These are phyloP conservation scores for Excalfactoria chinensis DNA, from an alignment of 2,113 vertebrate genomes.

Conservation along the genomic window DNA sequence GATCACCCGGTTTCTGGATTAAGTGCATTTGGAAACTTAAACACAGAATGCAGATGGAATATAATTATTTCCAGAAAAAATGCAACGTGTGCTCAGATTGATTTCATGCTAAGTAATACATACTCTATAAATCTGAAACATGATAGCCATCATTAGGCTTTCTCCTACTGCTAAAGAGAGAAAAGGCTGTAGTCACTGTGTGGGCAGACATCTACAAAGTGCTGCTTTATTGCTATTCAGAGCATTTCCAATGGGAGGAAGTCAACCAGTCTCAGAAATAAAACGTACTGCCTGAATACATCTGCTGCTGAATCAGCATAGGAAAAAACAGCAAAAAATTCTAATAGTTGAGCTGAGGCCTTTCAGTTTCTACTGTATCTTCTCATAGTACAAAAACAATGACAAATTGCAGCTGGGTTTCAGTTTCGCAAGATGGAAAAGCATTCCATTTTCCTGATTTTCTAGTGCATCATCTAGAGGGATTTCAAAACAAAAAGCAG, in stretches of 20 bases:
- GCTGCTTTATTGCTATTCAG: conserved; percentile 55
- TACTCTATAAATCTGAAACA: conserved; percentile 2
- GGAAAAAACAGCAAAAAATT: background rate
- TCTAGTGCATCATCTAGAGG: background rate
- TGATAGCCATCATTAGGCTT: conserved; percentile 42
- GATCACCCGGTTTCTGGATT: background rate
- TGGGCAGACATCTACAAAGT: conserved; percentile 44
- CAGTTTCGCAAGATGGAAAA: background rate
- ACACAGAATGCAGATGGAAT: background rate
- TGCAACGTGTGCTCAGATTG: background rate
- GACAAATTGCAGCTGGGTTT: background rate
- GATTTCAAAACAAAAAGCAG: background rate
- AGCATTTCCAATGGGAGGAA: background rate
- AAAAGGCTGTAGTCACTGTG: background rate
- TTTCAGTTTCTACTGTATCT: background rate
- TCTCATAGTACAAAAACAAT: background rate
- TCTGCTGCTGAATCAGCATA: background rate
- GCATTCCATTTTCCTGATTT: background rate
- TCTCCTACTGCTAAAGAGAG: background rate
- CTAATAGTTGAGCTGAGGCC: background rate
- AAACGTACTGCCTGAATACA: background rate
- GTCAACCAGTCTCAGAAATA: conserved; percentile 2
- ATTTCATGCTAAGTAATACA: background rate
- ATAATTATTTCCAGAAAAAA: background rate
- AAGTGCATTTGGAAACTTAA: background rate